Percentiles rank a stretch among this genome's conserved stretches.
These are phyloP conservation scores for Hypselothyrea guttata DNA, from an alignment of 2,888 invertebrate species.

Conservation along the genomic window DNA sequence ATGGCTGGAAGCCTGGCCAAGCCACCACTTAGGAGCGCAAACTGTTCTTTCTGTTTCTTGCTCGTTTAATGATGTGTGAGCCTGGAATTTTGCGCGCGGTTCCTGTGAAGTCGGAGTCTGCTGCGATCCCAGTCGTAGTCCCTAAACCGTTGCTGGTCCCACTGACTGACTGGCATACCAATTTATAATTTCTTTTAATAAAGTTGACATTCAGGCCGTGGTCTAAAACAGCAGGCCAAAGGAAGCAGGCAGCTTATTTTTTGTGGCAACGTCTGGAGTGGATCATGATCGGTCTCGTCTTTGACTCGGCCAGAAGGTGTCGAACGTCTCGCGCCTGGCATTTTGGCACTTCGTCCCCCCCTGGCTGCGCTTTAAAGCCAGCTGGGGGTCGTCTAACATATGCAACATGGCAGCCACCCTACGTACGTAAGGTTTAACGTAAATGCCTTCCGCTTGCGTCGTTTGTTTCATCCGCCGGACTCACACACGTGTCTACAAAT, in stretches of 20 bases:
- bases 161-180: constrained; percentile 70
- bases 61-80: constrained; percentile 76
- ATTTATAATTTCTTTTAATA: constrained; percentile 78
- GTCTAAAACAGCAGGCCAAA: constrained; percentile 17
- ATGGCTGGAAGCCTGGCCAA: constrained; percentile 61
- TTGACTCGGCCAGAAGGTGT: constrained; percentile 49
- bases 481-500: constrained; percentile 73
- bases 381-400: constrained; percentile 43
- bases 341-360: constrained; percentile 59
- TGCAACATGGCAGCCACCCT: constrained; percentile 48
- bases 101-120: constrained; percentile 53
- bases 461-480: constrained; percentile 51
- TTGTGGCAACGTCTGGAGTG: constrained; percentile 56
- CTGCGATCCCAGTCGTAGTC: constrained; percentile 1
- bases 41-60: constrained; percentile 51
- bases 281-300: constrained; percentile 58
- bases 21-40: constrained; percentile 40
- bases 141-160: constrained; percentile 11
- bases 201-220: constrained; percentile 69
- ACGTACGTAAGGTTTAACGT: not conserved
- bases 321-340: constrained; percentile 71
- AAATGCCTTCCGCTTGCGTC: constrained; percentile 58
- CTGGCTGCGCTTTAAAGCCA: not conserved
- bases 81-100: constrained; percentile 76
- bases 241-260: too few species aligned